phyloP scores from a whole-genome alignment of 2,888 invertebrate species.

The Ophion costatus region DNA sequence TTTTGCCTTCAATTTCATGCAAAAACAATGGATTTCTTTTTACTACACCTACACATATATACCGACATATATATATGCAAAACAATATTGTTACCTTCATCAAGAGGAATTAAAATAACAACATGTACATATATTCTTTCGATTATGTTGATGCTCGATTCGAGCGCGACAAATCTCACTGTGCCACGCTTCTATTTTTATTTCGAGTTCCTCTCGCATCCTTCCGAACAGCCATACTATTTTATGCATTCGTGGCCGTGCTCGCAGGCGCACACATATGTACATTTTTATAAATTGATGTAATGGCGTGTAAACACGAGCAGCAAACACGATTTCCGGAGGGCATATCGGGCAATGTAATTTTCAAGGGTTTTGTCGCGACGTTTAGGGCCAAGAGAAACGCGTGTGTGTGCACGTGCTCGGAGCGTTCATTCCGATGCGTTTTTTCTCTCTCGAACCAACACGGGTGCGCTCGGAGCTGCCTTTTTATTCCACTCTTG shows the following conservation, averaged over 20 bases:
- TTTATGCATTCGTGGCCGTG: not conserved
- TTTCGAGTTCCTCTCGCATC: too few relatives aligned
- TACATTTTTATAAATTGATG: slow-evolving; percentile 21
- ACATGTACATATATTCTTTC: too few relatives aligned
- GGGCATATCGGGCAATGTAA: slow-evolving; percentile 28
- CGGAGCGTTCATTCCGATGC: slow-evolving; percentile 23
- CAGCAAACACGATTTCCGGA: slow-evolving; percentile 49
- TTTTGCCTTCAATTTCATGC: too few relatives aligned
- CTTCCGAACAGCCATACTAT: not conserved
- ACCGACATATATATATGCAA: too few relatives aligned
- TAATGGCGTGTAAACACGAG: slow-evolving; percentile 71
- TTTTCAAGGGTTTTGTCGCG: slow-evolving; percentile 22
- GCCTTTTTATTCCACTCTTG: slow-evolving; percentile 27
- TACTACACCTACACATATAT: too few relatives aligned
- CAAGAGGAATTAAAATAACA: too few relatives aligned
- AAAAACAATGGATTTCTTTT: too few relatives aligned
- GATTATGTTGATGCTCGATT: too few relatives aligned
- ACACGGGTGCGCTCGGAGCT: slow-evolving; percentile 32
- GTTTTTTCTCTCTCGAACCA: slow-evolving; percentile 33
- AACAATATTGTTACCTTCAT: too few relatives aligned
- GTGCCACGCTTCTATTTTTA: not conserved
- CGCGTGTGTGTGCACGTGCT: slow-evolving; percentile 46
- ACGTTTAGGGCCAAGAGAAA: not conserved
- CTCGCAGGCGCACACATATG: not conserved
- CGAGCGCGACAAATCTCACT: not conserved